phyloP scores from a whole-genome alignment of 2,888 invertebrate genomes.

The Uropetala carovei region DNA sequence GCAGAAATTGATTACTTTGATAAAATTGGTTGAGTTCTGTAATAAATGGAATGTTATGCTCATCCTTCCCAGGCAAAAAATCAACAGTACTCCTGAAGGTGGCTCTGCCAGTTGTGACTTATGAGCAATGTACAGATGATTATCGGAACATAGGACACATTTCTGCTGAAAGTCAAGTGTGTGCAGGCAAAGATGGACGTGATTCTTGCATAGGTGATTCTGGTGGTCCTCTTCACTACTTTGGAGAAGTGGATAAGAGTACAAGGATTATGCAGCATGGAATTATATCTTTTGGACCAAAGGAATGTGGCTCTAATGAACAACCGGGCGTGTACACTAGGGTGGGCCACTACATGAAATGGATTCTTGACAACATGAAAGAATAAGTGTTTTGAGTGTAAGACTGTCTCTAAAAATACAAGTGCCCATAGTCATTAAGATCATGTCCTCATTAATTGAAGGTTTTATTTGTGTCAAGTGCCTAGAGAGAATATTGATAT shows the following conservation, averaged over 20 bases:
- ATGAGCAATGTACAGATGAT: background rate
- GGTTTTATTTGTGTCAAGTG: no score
- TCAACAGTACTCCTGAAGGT: conserved; percentile 3
- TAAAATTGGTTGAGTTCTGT: background rate
- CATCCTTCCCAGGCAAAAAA: background rate
- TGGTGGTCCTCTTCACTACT: conserved; percentile 68
- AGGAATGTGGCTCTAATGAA: conserved; percentile 68
- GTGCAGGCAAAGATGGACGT: conserved; percentile 69
- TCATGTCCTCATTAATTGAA: no score
- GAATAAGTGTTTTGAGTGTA: conserved; percentile 66
- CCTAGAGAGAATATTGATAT: no score
- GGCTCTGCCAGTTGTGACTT: background rate
- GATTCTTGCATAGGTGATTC: conserved; percentile 69
- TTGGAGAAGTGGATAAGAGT: conserved; percentile 58
- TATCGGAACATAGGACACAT: background rate
- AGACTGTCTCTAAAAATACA: no score
- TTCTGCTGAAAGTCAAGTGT: conserved; percentile 66
- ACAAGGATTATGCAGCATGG: conserved; percentile 70
- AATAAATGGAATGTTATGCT: background rate
- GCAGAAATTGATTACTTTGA: no score
- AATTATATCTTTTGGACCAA: conserved; percentile 68
- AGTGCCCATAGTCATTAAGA: no score
- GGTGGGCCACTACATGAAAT: conserved; percentile 68
- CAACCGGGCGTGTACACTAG: conserved; percentile 69
- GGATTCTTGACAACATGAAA: conserved; percentile 69